phyloP scores from a whole-genome alignment of 2,113 vertebrate species.

The Odocoileus hemionus region DNA sequence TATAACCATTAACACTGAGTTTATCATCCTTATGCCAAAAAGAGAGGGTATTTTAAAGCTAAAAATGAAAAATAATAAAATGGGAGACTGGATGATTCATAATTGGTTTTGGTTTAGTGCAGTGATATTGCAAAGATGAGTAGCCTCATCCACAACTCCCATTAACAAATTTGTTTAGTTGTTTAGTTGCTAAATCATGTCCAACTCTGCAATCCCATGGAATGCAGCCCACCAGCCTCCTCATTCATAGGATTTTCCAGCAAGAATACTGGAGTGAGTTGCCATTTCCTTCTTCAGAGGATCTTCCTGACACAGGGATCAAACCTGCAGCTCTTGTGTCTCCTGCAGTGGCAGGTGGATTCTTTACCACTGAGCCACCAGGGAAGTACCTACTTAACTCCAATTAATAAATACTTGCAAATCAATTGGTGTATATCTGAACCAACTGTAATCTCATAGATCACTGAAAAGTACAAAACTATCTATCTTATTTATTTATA shows the following conservation, averaged over 20 bases:
- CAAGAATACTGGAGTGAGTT: not conserved
- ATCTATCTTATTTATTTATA: not conserved
- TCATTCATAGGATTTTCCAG: not conserved
- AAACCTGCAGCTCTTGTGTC: not conserved
- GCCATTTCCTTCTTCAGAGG: not conserved
- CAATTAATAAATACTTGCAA: not conserved
- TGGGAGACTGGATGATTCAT: not conserved
- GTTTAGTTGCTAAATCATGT: not conserved
- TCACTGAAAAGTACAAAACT: constrained; percentile 8
- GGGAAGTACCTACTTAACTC: not conserved
- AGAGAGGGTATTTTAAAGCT: not conserved
- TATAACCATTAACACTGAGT: not conserved
- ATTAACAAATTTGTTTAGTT: not conserved
- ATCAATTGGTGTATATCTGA: not conserved
- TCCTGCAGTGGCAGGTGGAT: not conserved
- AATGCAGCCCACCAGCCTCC: not conserved
- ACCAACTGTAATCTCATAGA: not conserved
- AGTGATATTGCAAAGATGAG: not conserved
- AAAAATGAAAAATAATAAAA: not conserved
- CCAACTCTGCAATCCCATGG: not conserved
- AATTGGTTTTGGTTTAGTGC: not conserved
- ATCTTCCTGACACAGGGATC: not conserved
- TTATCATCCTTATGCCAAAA: not conserved
- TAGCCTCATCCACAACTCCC: not conserved
- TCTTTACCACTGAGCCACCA: not conserved